Percentiles rank a stretch among this genome's conserved stretches.
phyloP scores from a whole-genome alignment of 2,797 vertebrate species.

The Crenichthys baileyi region DNA sequence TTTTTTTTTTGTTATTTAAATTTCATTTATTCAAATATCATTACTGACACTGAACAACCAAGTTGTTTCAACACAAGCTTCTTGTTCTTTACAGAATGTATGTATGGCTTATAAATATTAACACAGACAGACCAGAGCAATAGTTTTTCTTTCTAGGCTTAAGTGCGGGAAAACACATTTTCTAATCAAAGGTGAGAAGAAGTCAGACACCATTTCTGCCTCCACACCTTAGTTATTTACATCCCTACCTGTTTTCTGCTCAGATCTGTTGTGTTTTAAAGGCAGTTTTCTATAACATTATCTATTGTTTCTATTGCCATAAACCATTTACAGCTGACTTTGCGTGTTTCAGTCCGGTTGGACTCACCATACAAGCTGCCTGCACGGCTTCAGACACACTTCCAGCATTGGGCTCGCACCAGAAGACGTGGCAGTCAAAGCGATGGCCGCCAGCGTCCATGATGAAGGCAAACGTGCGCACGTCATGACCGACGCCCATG shows the following conservation, averaged over 20 bases:
- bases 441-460: constrained; percentile 95
- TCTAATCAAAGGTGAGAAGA: background rate
- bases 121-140: background rate
- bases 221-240: background rate
- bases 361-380: constrained; percentile 97
- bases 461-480: constrained; percentile 95
- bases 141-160: background rate
- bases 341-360: background rate
- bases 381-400: constrained; percentile 95
- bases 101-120: background rate
- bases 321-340: background rate
- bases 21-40: background rate
- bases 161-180: too few species aligned
- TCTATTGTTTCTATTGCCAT: too few species aligned
- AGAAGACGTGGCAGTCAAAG: constrained; percentile 95
- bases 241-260: background rate
- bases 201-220: background rate
- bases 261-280: too few species aligned
- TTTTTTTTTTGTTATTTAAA: background rate
- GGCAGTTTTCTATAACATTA: too few species aligned
- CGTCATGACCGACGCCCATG: constrained; percentile 93
- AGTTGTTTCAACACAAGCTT: background rate
- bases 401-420: constrained; percentile 96
- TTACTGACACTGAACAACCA: too few species aligned
- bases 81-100: background rate